Percentiles rank a stretch among this genome's conserved stretches.
Conservation (phyloP, 2,888 invertebrate species). For the Bugula neritina region DNA sequence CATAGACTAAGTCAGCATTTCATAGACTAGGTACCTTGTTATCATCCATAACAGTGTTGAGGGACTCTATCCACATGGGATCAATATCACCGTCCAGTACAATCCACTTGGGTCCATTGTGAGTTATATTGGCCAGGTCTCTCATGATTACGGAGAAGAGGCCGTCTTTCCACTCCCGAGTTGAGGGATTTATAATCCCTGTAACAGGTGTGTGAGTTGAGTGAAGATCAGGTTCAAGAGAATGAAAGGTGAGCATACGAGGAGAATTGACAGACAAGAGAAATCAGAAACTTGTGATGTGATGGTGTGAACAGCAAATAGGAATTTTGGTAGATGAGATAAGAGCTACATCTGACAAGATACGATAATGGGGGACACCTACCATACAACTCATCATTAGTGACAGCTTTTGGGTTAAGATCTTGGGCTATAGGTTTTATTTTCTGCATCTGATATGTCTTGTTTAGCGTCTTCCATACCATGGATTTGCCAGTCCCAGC, state of each 20-base stretch:
- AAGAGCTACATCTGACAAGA: too few species aligned
- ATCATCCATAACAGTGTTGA: constrained; percentile 97
- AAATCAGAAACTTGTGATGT: too few species aligned
- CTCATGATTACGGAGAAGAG: constrained; percentile 90
- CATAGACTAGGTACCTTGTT: constrained; percentile 66
- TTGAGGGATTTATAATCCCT: constrained; percentile 68
- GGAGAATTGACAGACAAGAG: too few species aligned
- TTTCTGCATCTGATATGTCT: constrained; percentile 79
- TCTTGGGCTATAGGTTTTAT: constrained; percentile 85
- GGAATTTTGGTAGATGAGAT: too few species aligned
- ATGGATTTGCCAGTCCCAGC: constrained; percentile 93
- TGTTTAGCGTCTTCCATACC: constrained; percentile 84
- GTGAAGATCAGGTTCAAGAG: too few species aligned
- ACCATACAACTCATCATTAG: constrained; percentile 92
- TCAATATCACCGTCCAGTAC: constrained; percentile 93
- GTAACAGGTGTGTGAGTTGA: too few species aligned
- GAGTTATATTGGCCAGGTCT: constrained; percentile 82
- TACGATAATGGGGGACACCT: too few species aligned
- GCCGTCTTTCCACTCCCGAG: constrained; percentile 89
- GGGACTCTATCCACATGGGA: constrained; percentile 97
- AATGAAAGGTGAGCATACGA: too few species aligned
- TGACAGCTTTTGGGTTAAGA: constrained; percentile 92
- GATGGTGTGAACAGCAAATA: too few species aligned
- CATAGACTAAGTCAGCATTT: too few species aligned
- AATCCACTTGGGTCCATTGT: constrained; percentile 82